These are phyloP conservation scores for Artemia sp. DNA, from an alignment of 2,888 invertebrate species.

Conservation along the genomic window DNA sequence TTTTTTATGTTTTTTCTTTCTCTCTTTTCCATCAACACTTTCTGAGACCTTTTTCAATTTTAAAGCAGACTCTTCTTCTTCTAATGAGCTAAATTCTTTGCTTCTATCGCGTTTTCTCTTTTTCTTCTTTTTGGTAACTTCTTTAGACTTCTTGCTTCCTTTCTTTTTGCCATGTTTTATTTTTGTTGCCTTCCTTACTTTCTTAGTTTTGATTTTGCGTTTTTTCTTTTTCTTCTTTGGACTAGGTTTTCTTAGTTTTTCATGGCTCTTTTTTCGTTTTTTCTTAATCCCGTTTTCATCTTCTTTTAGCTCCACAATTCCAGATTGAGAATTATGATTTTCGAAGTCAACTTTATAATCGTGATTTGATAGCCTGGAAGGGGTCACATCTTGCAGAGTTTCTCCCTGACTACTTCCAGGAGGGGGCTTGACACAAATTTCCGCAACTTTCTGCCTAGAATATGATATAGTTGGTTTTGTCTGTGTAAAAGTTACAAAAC, in stretches of 20 bases:
- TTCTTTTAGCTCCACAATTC: neutral
- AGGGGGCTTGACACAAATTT: neutral
- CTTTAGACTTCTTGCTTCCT: slow-evolving; percentile 6
- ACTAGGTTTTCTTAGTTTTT: neutral
- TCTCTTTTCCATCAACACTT: neutral
- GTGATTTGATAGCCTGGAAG: neutral
- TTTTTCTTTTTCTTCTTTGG: neutral
- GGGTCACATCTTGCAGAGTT: neutral
- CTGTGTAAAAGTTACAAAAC: neutral
- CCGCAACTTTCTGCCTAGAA: no score
- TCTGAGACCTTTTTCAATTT: slow-evolving; percentile 8
- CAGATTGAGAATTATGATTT: neutral
- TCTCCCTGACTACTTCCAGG: neutral
- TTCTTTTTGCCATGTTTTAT: slow-evolving; percentile 3
- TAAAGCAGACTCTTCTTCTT: neutral
- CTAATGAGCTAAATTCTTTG: neutral
- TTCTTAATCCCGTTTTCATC: neutral
- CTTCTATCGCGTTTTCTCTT: slow-evolving; percentile 17
- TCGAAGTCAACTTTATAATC: neutral
- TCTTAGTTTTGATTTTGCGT: neutral
- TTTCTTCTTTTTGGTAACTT: slow-evolving; percentile 20
- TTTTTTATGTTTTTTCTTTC: slow-evolving; percentile 5
- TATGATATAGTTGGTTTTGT: neutral
- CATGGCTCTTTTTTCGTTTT: slow-evolving; percentile 1
- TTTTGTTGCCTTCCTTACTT: neutral